phyloP scores from a whole-genome alignment of 1,140 invertebrate genomes.

The Hesperophylax magnus region DNA sequence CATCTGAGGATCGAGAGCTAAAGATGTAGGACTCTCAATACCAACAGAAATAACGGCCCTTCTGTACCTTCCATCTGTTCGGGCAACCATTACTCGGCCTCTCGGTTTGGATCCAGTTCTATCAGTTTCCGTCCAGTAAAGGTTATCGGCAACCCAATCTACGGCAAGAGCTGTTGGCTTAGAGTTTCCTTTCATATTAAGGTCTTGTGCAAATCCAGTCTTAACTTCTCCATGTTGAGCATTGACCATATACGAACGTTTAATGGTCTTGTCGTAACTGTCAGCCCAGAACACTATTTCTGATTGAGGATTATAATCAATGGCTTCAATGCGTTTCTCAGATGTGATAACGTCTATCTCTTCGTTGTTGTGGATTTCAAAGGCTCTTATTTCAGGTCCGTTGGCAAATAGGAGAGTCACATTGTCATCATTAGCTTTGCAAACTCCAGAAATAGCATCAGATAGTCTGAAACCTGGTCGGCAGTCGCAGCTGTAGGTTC shows the following conservation, averaged over 20 bases:
- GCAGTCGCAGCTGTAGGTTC: constrained; percentile 91
- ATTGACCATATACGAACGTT: constrained; percentile 91
- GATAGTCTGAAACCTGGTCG: constrained; percentile 84
- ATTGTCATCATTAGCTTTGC: constrained; percentile 78
- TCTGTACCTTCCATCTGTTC: constrained; percentile 91
- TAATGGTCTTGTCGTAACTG: constrained; percentile 89
- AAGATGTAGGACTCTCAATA: constrained; percentile 86
- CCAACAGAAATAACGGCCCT: constrained; percentile 80
- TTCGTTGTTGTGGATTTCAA: constrained; percentile 76
- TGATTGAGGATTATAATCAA: constrained; percentile 87
- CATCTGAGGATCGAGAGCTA: constrained; percentile 89
- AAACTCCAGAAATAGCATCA: constrained; percentile 85
- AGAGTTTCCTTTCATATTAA: constrained; percentile 85
- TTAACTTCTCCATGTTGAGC: constrained; percentile 82
- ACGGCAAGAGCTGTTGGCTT: constrained; percentile 89
- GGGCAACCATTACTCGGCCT: constrained; percentile 88
- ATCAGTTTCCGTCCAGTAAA: constrained; percentile 95
- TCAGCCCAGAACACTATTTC: constrained; percentile 96
- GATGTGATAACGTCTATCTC: constrained; percentile 84
- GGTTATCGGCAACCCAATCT: constrained; percentile 93
- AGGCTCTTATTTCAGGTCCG: constrained; percentile 88
- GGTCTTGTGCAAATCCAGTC: constrained; percentile 89
- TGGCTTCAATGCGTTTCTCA: constrained; percentile 88
- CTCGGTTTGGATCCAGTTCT: constrained; percentile 78
- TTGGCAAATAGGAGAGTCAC: constrained; percentile 81